A percentile compares a stretch with the other conserved stretches of the same genome.
These are phyloP conservation scores for Smutsia temminckii DNA, from an alignment of 2,797 vertebrate species.

Conservation along the genomic window DNA sequence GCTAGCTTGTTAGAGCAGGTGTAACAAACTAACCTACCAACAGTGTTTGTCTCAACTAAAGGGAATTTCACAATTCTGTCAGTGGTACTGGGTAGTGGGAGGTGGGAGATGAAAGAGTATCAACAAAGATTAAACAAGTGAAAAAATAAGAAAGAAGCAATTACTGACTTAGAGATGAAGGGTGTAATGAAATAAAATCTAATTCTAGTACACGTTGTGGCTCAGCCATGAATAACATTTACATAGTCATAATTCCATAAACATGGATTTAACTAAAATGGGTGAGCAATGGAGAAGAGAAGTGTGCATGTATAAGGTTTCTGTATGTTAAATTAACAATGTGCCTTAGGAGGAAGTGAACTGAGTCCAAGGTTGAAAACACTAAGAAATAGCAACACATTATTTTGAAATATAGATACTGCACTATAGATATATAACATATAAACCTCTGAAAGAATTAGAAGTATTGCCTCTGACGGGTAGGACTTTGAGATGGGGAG, in stretches of 20 bases:
- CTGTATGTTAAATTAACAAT: background rate
- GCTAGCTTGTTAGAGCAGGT: too few relatives aligned
- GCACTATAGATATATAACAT: background rate
- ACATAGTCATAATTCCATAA: background rate
- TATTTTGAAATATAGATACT: background rate
- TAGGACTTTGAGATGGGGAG: background rate
- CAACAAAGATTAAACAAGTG: background rate
- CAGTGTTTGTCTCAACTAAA: background rate
- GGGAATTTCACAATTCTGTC: background rate
- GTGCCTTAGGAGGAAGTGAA: constrained; percentile 1
- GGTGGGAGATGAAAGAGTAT: background rate
- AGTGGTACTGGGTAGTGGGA: background rate
- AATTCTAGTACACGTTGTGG: background rate
- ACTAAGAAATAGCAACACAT: background rate
- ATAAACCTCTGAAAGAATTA: background rate
- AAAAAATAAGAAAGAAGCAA: background rate
- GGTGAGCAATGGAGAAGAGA: background rate
- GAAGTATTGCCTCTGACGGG: background rate
- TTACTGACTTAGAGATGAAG: background rate
- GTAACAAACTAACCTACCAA: background rate
- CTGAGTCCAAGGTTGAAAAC: background rate
- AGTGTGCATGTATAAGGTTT: too few relatives aligned
- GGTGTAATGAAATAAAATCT: constrained; percentile 13
- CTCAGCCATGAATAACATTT: background rate
- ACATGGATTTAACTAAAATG: background rate